Conservation (phyloP, 2,888 invertebrate species). For the Cephalotes varians region DNA sequence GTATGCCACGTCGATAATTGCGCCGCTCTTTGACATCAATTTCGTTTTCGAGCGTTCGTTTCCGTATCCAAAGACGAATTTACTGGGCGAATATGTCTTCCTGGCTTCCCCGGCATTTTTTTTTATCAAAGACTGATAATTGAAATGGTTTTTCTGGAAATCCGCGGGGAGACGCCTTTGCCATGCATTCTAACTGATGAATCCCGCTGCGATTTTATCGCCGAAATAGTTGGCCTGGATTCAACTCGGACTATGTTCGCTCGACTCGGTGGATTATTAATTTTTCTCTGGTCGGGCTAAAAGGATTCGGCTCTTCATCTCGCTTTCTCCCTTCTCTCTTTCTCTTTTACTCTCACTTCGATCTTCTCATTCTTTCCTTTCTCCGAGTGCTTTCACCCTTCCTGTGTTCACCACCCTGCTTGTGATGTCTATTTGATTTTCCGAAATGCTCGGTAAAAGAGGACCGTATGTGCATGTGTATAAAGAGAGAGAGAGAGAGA, state of each 20-base stretch:
- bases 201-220: conserved; percentile 71
- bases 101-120: conserved; percentile 40
- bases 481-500: conserved; percentile 10
- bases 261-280: conserved; percentile 72
- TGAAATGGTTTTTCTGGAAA: conserved; percentile 64
- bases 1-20: conserved; percentile 60
- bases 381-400: background rate
- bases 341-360: background rate
- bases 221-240: conserved; percentile 75
- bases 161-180: conserved; percentile 62
- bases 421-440: conserved; percentile 69
- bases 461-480: conserved; percentile 35
- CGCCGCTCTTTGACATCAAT: conserved; percentile 65
- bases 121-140: conserved; percentile 69
- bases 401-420: background rate
- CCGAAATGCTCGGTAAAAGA: conserved; percentile 62
- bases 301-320: conserved; percentile 49
- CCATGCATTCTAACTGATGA: conserved; percentile 71
- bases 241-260: conserved; percentile 62
- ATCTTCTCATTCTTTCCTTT: conserved; percentile 35
- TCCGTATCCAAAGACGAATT: conserved; percentile 39
- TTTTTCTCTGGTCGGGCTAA: conserved; percentile 67
- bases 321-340: background rate
- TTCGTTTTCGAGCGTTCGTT: conserved; percentile 43
- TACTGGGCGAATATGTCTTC: conserved; percentile 30